Evolutionary conservation across 1,140 invertebrate species (phyloP).

Genomic region (Papilio helenus): DNA sequence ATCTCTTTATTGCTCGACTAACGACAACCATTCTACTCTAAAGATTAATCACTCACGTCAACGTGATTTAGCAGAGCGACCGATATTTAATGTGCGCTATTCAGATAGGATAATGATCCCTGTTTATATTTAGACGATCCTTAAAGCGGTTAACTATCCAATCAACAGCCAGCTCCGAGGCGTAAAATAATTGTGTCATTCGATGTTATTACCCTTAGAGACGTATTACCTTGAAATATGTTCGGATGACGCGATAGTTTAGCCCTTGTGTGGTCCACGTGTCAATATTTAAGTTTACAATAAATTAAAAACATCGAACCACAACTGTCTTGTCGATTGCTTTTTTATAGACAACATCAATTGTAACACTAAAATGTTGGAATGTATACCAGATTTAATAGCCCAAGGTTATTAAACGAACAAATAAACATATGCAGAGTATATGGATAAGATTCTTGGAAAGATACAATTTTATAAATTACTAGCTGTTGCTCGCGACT

Average conservation of each 20-base stretch:
- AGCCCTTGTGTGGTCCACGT: neutral
- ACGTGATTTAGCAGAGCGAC: conserved; percentile 80
- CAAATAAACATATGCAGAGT: too few relatives aligned
- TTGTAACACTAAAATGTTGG: neutral
- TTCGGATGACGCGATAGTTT: neutral
- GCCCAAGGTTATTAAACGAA: neutral
- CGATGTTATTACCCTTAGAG: neutral
- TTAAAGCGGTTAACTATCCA: conserved; percentile 65
- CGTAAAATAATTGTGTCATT: conserved; percentile 39
- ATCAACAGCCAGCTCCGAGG: conserved; percentile 48
- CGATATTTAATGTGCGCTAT: conserved; percentile 80
- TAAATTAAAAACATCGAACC: neutral
- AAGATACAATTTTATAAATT: too few relatives aligned
- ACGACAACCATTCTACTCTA: conserved; percentile 78
- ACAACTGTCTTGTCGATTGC: neutral
- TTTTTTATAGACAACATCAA: neutral
- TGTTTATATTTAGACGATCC: conserved; percentile 72
- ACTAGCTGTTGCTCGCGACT: too few relatives aligned
- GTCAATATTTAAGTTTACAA: neutral
- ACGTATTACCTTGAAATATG: conserved; percentile 6
- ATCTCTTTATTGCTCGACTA: conserved; percentile 79
- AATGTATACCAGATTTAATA: neutral
- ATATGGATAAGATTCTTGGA: too few relatives aligned
- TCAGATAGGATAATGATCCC: conserved; percentile 73
- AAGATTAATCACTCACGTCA: conserved; percentile 80